Evolutionary conservation across 2,888 invertebrate species (phyloP), one percentile per base, ranked within the genome.

Genomic region (Eilema sororculum): DNA sequence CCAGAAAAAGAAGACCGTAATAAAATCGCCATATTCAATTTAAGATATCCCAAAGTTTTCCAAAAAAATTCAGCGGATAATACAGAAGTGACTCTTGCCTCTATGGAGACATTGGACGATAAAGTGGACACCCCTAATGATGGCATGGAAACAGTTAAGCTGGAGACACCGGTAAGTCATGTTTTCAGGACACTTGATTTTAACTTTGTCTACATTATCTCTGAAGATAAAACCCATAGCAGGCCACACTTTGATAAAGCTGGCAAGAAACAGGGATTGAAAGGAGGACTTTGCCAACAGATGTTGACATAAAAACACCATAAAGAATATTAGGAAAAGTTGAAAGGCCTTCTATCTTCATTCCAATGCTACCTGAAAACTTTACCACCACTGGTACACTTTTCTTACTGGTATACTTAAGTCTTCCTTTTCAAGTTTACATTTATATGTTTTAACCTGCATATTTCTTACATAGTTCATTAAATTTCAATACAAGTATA

Each of bases 91-190:
- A 97, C 97, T 25, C 94, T 98, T 66, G 98, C 98, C 1, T 98
- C 98, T 9, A 97, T 97, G 96, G 98, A 98, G 90, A 98, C 98
- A 0, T 92, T 98, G 61, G 98, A 97, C 85, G 98, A 98, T 81
- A 97, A 97, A 78, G 95, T 96, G 68, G 96, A 96, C 78, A 96
- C 96, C 22, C 97, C 97, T 69, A 97, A 97, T 84, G 97, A 97
- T 86, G 97, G 97, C 37, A 96, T 98, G 95, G 97, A 97, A 88
- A 97, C 96, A 81, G 96, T 97, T 9, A 97, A 97, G 87, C 89
- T 97, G 72, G 97, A 97, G 79, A 89, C 93, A 61, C 94, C 92
- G 79, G 96, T 94, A 86, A 90, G 90, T 89, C 33, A 22, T 69
- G 0, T 24, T 16, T 4, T 28, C 6, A 28, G 4, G n/a, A 25